These are phyloP conservation scores for Nesospiza acunhae DNA, from an alignment of 2,113 vertebrate species.

Conservation along the genomic window DNA sequence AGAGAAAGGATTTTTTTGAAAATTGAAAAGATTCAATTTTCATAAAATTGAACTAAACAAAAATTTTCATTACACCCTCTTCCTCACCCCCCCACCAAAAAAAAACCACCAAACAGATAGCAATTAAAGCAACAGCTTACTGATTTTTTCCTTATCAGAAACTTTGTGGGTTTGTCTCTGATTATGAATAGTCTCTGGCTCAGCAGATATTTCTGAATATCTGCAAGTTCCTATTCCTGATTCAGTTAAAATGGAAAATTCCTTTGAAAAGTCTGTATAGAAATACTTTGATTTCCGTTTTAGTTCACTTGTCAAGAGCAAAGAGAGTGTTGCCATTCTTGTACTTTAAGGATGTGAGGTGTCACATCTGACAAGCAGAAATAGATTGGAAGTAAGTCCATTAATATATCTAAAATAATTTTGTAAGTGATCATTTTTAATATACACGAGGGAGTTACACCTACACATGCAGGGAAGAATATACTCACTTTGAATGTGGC, in stretches of 20 bases:
- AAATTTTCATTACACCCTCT: fast-evolving
- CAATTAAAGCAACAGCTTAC: neutral
- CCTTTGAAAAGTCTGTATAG: conserved; percentile 3
- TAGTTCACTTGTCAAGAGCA: conserved; percentile 50
- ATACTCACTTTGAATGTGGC: neutral
- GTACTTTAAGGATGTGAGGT: conserved; percentile 49
- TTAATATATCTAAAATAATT: conserved; percentile 66
- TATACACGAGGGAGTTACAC: conserved; percentile 52
- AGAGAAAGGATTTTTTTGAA: neutral
- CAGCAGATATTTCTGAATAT: neutral
- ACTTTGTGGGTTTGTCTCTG: neutral
- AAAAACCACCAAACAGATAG: neutral
- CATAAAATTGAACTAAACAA: neutral
- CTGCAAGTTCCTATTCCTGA: neutral
- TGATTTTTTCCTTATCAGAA: neutral
- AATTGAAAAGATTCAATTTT: too few species aligned
- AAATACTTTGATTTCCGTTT: conserved; percentile 56
- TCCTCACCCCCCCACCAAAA: fast-evolving
- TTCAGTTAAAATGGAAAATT: conserved; percentile 15
- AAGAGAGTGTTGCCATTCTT: conserved; percentile 50
- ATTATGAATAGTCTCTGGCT: neutral
- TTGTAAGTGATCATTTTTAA: conserved; percentile 65
- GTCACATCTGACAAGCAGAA: conserved; percentile 64
- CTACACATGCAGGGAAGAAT: conserved; percentile 41
- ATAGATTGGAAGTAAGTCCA: conserved; percentile 63